phyloP scores from a whole-genome alignment of 1,140 invertebrate species.

The Chlorops oryzae region DNA sequence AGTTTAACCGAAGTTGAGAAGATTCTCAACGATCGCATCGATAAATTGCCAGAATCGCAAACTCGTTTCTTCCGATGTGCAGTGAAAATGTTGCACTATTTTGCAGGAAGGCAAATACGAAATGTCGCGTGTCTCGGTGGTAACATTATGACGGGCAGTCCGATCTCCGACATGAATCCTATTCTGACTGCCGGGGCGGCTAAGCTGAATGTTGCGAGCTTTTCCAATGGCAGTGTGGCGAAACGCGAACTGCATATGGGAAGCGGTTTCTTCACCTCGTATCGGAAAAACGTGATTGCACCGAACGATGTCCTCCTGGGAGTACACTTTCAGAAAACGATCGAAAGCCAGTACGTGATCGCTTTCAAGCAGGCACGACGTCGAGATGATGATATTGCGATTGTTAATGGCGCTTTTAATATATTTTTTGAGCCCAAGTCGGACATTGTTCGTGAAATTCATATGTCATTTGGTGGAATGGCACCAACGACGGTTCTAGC shows the following conservation, averaged over 20 bases:
- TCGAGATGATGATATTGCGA: slow-evolving; percentile 91
- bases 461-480: slow-evolving; percentile 84
- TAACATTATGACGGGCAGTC: slow-evolving; percentile 92
- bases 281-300: slow-evolving; percentile 71
- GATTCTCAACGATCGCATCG: slow-evolving; percentile 56
- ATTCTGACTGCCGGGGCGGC: slow-evolving; percentile 74
- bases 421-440: slow-evolving; percentile 55
- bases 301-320: slow-evolving; percentile 74
- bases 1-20: slow-evolving; percentile 69
- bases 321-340: slow-evolving; percentile 59
- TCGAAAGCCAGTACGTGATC: slow-evolving; percentile 69
- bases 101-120: slow-evolving; percentile 90
- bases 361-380: slow-evolving; percentile 90
- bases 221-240: slow-evolving; percentile 53
- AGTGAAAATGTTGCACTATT: slow-evolving; percentile 84
- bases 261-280: slow-evolving; percentile 79
- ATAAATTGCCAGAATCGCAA: slow-evolving; percentile 53
- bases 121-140: slow-evolving; percentile 78
- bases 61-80: slow-evolving; percentile 70
- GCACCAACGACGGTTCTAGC: slow-evolving; percentile 79
- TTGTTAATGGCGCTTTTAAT: slow-evolving; percentile 82
- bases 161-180: slow-evolving; percentile 93
- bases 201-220: slow-evolving; percentile 53
- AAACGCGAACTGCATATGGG: slow-evolving; percentile 67
- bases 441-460: slow-evolving; percentile 56